Evolutionary conservation across 2,113 vertebrate genomes (phyloP), one percentile per base, ranked within the genome.

Genomic region (Rissa tridactyla): DNA sequence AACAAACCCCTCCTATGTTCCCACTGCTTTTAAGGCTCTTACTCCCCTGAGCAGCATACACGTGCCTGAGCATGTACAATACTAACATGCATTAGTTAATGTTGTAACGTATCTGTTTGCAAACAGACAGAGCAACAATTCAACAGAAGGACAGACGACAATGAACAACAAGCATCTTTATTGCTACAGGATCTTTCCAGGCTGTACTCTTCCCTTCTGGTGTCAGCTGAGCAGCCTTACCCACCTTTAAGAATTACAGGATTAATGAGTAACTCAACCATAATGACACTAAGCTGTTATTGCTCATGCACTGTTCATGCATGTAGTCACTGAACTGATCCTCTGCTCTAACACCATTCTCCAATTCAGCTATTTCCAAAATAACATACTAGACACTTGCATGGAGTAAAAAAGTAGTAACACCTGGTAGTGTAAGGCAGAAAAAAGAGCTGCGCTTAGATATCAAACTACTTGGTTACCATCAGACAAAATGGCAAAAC

Each of bases 21-120:
- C 55, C 27, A 47, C 23, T 16, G 22, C 26, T 88, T 90, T 88
- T 32, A 90, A 88, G 38, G 15, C 6, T 46, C 49, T 73, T 49
- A 44, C 1, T 51, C 17, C 36, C 64, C 44, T n/a, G 9, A 26
- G 46, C 0, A 60, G 30, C 2, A 3, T 0, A 19, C 4, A 0
- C 5, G 34, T 65, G 54, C 26, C 34, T 57, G 3, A 89, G 54
- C 22, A 61, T 1, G 1, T 2, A 1, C 5, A 70, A 52, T 10
- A 86, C 7, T 10, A 87, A 57, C 5, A 36, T 1, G 9, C 11
- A 51, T 34, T 46, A 38, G 9, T 32, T 52, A 62, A 71, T 23
- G 13, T 15, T 76, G 18, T 30, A 82, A 79, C 6, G 12, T 4
- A 72, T 2, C 13, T 12, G 8, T 55, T 82, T 95, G 64, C 44